phyloP scores from a whole-genome alignment of 2,888 invertebrate species.

The Tetropium fuscum region DNA sequence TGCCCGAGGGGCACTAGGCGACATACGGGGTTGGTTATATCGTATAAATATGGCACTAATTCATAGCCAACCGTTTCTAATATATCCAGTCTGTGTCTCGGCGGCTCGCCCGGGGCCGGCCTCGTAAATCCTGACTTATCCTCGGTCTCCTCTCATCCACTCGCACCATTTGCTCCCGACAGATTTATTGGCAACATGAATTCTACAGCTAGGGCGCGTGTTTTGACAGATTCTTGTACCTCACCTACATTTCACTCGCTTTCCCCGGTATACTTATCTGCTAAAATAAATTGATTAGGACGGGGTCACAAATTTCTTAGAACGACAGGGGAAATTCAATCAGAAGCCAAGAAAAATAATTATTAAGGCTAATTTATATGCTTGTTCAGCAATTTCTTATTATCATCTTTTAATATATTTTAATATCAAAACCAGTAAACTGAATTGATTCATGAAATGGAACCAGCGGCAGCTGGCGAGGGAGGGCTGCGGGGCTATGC shows the following conservation, averaged over 20 bases:
- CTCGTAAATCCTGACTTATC: slow-evolving; percentile 47
- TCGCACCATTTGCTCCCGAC: slow-evolving; percentile 52
- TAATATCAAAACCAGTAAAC: too few species aligned
- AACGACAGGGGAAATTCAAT: too few species aligned
- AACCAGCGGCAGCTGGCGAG: too few species aligned
- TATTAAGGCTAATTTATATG: too few species aligned
- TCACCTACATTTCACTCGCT: slow-evolving; percentile 17
- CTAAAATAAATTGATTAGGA: too few species aligned
- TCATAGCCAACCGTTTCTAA: slow-evolving; percentile 43
- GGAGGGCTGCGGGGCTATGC: too few species aligned
- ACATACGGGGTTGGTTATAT: slow-evolving; percentile 31
- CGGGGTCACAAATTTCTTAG: too few species aligned
- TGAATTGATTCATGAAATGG: too few species aligned
- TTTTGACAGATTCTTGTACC: slow-evolving; percentile 40
- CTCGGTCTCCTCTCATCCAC: slow-evolving; percentile 43
- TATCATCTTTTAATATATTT: too few species aligned
- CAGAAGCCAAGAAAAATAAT: too few species aligned
- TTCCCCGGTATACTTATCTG: too few species aligned
- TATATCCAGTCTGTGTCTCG: slow-evolving; percentile 26
- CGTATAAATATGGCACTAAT: slow-evolving; percentile 48
- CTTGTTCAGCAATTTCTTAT: too few species aligned
- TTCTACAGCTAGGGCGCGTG: slow-evolving; percentile 40
- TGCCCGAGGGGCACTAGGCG: slow-evolving; percentile 26
- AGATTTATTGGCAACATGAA: slow-evolving; percentile 57
- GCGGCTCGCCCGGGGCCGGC: slow-evolving; percentile 34